Conservation (phyloP, 2,113 vertebrate species). For the Oreocharis arfaki region DNA sequence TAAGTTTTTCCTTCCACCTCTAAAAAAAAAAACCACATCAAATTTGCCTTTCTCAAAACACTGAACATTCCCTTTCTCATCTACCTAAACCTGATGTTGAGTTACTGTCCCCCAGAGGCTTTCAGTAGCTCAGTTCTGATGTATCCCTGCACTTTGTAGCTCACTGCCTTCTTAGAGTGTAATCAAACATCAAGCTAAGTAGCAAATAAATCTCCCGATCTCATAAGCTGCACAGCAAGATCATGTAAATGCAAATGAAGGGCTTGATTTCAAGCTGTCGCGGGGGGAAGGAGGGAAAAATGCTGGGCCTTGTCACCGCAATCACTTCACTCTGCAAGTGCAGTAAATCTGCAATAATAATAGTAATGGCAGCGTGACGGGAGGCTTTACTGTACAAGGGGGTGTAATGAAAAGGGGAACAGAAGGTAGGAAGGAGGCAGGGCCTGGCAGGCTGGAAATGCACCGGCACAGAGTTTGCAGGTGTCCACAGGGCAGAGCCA, state of each 20-base stretch:
- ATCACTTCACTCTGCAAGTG: slow-evolving; percentile 68
- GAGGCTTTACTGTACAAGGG: slow-evolving; percentile 62
- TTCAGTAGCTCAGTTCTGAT: slow-evolving; percentile 45
- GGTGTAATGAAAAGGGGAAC: slow-evolving; percentile 60
- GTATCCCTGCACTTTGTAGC: slow-evolving; percentile 63
- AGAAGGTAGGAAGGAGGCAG: slow-evolving; percentile 39
- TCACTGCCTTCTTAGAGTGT: slow-evolving; percentile 75
- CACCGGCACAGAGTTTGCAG: not conserved
- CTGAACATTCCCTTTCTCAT: slow-evolving; percentile 49
- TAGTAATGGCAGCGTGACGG: slow-evolving; percentile 72
- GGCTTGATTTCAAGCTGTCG: slow-evolving; percentile 87
- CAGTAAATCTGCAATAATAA: slow-evolving; percentile 81
- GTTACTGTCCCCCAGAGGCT: slow-evolving; percentile 70
- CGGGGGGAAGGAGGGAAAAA: slow-evolving; percentile 70
- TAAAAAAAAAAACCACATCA: slow-evolving; percentile 3
- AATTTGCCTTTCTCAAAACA: slow-evolving; percentile 37
- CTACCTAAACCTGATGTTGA: slow-evolving; percentile 67
- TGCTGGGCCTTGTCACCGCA: slow-evolving; percentile 62
- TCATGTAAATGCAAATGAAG: slow-evolving; percentile 99
- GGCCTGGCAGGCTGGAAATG: not conserved
- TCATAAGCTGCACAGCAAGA: slow-evolving; percentile 88
- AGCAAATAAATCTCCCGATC: slow-evolving; percentile 92
- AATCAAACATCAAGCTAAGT: slow-evolving; percentile 91
- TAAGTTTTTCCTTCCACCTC: not conserved
- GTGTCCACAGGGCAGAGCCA: not conserved